Percentiles rank a stretch among this genome's conserved stretches.
Conservation (phyloP, 2,113 vertebrate genomes). For the Marmota flaviventris region DNA sequence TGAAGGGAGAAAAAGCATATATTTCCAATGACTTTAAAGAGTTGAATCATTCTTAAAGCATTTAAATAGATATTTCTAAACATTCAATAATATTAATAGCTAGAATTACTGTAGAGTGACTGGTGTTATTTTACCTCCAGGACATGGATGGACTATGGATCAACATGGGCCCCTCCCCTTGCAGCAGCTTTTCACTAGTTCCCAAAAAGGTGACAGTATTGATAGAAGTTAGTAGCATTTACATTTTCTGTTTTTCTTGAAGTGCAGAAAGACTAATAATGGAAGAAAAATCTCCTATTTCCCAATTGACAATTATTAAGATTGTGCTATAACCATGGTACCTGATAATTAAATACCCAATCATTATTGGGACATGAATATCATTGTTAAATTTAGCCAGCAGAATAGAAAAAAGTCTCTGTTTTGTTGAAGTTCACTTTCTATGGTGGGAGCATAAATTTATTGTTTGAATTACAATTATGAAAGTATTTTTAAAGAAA, state of each 20-base stretch:
- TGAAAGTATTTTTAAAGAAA: background rate
- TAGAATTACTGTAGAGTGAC: background rate
- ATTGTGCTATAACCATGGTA: background rate
- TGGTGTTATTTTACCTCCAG: background rate
- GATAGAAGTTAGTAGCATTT: background rate
- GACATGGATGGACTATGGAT: background rate
- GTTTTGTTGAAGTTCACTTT: slow-evolving; percentile 8
- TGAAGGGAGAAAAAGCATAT: background rate
- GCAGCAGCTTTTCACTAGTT: background rate
- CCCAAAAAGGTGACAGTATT: background rate
- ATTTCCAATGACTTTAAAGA: background rate
- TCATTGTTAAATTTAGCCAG: background rate
- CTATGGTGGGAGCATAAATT: background rate
- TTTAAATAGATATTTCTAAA: background rate
- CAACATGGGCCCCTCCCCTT: background rate
- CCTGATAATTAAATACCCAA: background rate
- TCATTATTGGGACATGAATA: background rate
- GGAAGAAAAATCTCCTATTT: background rate
- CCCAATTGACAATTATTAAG: background rate
- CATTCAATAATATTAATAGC: background rate
- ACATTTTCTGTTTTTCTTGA: background rate
- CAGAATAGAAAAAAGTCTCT: background rate
- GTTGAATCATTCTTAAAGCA: background rate
- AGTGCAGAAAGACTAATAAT: background rate
- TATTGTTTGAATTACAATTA: background rate